A percentile compares a stretch with the other conserved stretches of the same genome.
These are phyloP conservation scores for Megastigmus dorsalis DNA, from an alignment of 2,888 invertebrate species.

Conservation along the genomic window DNA sequence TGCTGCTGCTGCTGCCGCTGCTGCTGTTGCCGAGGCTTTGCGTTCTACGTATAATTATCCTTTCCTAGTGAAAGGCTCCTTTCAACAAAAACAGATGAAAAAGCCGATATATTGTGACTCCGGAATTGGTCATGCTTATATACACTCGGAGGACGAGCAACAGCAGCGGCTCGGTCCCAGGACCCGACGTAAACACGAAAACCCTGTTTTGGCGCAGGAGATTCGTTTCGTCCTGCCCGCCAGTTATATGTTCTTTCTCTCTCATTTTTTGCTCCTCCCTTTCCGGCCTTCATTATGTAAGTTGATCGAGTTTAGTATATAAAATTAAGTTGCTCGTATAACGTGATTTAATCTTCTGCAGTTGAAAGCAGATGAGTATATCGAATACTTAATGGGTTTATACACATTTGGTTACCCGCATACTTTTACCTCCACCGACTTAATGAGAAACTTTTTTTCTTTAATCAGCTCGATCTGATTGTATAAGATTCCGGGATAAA, in stretches of 20 bases:
- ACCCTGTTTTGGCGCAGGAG: background rate
- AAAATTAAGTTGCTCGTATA: constrained; percentile 15
- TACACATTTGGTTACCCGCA: background rate
- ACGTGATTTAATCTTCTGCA: constrained; percentile 6
- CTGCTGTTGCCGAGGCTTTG: too few species aligned
- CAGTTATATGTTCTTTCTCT: background rate
- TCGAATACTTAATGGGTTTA: constrained; percentile 3
- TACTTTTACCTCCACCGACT: background rate
- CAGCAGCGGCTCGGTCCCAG: too few species aligned
- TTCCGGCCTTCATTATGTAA: background rate
- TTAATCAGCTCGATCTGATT: too few species aligned
- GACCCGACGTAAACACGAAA: background rate
- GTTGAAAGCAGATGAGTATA: background rate
- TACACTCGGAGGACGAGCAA: too few species aligned
- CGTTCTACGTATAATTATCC: constrained; percentile 10
- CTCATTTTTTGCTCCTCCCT: background rate
- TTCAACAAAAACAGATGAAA: background rate
- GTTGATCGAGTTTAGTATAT: constrained; percentile 9
- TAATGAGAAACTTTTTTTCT: too few species aligned
- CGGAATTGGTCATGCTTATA: background rate
- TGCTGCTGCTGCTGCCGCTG: background rate
- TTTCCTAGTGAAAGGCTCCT: background rate
- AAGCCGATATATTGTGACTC: background rate
- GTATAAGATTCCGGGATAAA: too few species aligned
- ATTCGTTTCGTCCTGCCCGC: constrained; percentile 13